A percentile compares a stretch with the other conserved stretches of the same genome.
Conservation (phyloP, 2,888 invertebrate species). For the Deroplatys truncata region DNA sequence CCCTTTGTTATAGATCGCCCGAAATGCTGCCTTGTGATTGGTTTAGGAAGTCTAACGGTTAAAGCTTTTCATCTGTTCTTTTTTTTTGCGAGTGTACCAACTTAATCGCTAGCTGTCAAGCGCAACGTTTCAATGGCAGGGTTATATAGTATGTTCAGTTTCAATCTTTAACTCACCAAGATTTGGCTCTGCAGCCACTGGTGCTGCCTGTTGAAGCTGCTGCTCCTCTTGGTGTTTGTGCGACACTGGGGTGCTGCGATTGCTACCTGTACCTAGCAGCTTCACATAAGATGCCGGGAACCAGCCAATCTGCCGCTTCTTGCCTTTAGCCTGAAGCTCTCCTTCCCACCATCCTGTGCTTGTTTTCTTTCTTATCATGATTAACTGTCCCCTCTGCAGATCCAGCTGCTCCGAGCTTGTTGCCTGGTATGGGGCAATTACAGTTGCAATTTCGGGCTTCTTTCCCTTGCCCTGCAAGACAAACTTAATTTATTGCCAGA, state of each 20-base stretch:
- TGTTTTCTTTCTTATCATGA: conserved; percentile 95
- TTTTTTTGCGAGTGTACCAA: too few species aligned
- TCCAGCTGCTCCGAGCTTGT: conserved; percentile 89
- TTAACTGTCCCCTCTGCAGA: conserved; percentile 83
- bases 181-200: background rate
- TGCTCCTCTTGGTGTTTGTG: conserved; percentile 43
- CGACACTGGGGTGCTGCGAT: conserved; percentile 69
- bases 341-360: conserved; percentile 99
- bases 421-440: conserved; percentile 88
- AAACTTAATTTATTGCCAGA: too few species aligned
- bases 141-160: too few species aligned
- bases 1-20: too few species aligned
- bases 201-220: background rate
- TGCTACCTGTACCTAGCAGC: conserved; percentile 60
- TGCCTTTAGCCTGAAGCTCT: conserved; percentile 81
- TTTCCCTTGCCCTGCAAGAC: conserved; percentile 51
- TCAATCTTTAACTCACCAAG: background rate
- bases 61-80: too few species aligned
- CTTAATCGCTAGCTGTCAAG: too few species aligned
- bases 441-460: conserved; percentile 90
- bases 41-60: too few species aligned
- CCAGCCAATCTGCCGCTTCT: conserved; percentile 94
- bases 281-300: conserved; percentile 98
- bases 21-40: too few species aligned
- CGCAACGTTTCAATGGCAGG: too few species aligned